Percentiles rank a stretch among this genome's conserved stretches.
Evolutionary conservation across 2,888 invertebrate genomes (phyloP).

Genomic region (Amphimallon solstitiale): DNA sequence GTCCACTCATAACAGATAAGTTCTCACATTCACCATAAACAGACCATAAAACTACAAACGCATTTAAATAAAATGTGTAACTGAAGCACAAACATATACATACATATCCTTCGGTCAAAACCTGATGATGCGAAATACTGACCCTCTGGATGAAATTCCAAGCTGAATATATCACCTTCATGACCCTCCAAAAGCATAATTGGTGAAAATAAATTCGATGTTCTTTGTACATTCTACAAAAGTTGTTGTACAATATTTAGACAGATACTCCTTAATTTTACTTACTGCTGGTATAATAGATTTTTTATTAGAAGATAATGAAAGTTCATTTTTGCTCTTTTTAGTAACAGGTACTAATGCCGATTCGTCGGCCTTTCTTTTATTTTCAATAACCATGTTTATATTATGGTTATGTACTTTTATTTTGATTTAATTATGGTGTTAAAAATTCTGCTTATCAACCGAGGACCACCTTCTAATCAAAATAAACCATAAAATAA

Average conservation of each 20-base stretch:
- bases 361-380: slow-evolving; percentile 73
- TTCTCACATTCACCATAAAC: slow-evolving; percentile 99
- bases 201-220: slow-evolving; percentile 89
- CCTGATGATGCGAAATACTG: slow-evolving; percentile 93
- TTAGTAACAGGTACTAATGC: slow-evolving; percentile 72
- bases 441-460: no score
- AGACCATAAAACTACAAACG: slow-evolving; percentile 86
- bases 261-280: slow-evolving; percentile 35
- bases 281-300: slow-evolving; percentile 79
- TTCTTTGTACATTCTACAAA: slow-evolving; percentile 75
- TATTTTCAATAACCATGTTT: slow-evolving; percentile 65
- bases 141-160: slow-evolving; percentile 97
- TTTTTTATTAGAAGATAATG: slow-evolving; percentile 76
- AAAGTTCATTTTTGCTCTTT: slow-evolving; percentile 76
- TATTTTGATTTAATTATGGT: no score
- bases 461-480: no score
- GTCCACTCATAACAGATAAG: slow-evolving; percentile 90
- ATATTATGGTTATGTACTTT: no score
- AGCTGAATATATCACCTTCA: slow-evolving; percentile 93
- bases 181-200: slow-evolving; percentile 98
- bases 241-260: slow-evolving; percentile 20
- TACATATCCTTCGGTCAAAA: slow-evolving; percentile 95
- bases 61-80: not conserved
- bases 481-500: no score
- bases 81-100: slow-evolving; percentile 59